Evolutionary conservation across 2,797 vertebrate species (phyloP).

Genomic region (Enteromius afrohamiltoni): DNA sequence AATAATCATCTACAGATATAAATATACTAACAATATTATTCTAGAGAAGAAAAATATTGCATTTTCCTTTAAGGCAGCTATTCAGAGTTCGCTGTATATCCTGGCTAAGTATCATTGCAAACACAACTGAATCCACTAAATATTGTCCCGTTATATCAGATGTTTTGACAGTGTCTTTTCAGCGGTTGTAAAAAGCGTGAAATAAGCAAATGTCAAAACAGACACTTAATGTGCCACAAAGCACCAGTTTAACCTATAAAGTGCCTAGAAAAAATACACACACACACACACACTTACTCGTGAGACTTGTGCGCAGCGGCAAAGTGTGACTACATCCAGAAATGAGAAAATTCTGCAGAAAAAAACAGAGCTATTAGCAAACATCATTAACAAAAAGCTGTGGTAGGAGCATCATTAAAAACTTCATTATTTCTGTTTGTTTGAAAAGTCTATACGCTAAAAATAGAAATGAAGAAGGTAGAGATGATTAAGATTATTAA

Average conservation of each 20-base stretch:
- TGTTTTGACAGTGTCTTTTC: neutral
- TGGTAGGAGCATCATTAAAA: neutral
- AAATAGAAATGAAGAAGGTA: neutral
- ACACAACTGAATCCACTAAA: neutral
- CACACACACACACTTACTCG: constrained; percentile 86
- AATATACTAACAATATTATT: neutral
- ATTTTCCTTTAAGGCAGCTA: neutral
- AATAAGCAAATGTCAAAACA: constrained; percentile 16
- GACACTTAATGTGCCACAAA: neutral
- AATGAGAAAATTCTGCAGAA: constrained; percentile 95
- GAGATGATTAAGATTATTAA: neutral
- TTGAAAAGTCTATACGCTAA: neutral
- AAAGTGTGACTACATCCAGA: constrained; percentile 97
- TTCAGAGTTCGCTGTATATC: neutral
- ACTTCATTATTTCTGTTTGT: constrained; percentile 1
- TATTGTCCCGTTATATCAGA: neutral
- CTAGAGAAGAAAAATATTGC: neutral
- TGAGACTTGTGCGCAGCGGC: constrained; percentile 97
- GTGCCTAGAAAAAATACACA: constrained; percentile 37
- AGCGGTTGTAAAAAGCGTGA: neutral
- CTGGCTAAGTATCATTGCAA: neutral
- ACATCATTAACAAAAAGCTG: neutral
- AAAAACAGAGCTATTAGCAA: constrained; percentile 20
- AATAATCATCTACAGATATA: neutral
- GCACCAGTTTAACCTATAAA: constrained; percentile 1